A percentile compares a stretch with the other conserved stretches of the same genome.
These are phyloP conservation scores for Tiliqua scincoides DNA, from an alignment of 2,113 vertebrate genomes.

Conservation along the genomic window DNA sequence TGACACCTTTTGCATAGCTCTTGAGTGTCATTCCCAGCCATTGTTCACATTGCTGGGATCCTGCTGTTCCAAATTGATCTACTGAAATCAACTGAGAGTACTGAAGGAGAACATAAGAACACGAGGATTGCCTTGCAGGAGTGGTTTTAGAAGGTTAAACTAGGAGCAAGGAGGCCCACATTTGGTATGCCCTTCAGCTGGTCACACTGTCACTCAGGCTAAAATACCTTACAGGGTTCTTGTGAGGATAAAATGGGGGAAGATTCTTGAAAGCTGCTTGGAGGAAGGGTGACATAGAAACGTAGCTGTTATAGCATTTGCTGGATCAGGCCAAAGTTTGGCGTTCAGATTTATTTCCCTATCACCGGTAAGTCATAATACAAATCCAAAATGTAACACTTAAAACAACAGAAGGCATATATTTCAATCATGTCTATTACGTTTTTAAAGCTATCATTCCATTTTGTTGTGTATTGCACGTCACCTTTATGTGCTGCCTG, in stretches of 20 bases:
- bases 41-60: neutral
- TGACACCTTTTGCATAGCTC: neutral
- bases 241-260: too few species aligned
- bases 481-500: neutral
- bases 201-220: neutral
- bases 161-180: neutral
- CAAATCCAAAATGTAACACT: too few species aligned
- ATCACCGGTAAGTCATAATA: too few species aligned
- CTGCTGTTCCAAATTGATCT: neutral
- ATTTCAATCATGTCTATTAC: neutral
- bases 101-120: neutral
- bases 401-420: too few species aligned
- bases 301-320: too few species aligned
- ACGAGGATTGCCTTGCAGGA: neutral
- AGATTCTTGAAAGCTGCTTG: too few species aligned
- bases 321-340: too few species aligned
- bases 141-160: neutral
- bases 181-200: neutral
- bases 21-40: neutral
- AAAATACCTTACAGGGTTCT: too few species aligned
- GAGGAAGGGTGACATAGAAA: too few species aligned
- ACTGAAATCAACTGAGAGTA: neutral
- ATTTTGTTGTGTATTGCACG: neutral
- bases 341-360: too few species aligned
- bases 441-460: neutral